phyloP scores from a whole-genome alignment of 2,888 invertebrate species.

The Meliscaeva auricollis region DNA sequence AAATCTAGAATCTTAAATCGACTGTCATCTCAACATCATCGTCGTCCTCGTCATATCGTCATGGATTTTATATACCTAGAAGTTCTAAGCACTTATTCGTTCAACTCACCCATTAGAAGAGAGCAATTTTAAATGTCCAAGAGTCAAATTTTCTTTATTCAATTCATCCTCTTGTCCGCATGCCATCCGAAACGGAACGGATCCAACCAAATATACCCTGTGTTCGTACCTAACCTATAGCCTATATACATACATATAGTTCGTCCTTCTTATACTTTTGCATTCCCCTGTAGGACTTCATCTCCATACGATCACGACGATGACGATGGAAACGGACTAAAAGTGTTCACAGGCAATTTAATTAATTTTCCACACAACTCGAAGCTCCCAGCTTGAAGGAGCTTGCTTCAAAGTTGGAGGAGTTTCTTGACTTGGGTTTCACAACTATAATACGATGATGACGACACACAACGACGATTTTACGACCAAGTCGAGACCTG shows the following conservation, averaged over 20 bases:
- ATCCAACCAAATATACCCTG: constrained; percentile 11
- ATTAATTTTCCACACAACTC: constrained; percentile 72
- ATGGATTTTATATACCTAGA: background rate
- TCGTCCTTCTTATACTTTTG: too few relatives aligned
- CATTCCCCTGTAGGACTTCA: background rate
- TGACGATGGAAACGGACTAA: too few relatives aligned
- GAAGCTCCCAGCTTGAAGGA: constrained; percentile 40
- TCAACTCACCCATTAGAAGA: constrained; percentile 52
- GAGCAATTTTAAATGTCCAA: constrained; percentile 70
- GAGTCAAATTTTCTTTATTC: constrained; percentile 66
- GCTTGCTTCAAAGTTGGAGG: constrained; percentile 25
- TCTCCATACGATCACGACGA: too few relatives aligned
- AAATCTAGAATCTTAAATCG: constrained; percentile 23
- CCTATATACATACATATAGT: too few relatives aligned
- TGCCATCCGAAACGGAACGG: constrained; percentile 16
- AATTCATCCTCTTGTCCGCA: constrained; percentile 26
- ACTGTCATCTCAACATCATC: constrained; percentile 20
- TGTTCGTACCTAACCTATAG: background rate
- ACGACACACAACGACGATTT: background rate
- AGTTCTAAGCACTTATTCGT: constrained; percentile 28
- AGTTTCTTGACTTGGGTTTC: constrained; percentile 15
- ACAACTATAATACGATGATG: background rate
- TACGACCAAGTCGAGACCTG: background rate
- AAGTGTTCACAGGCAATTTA: constrained; percentile 70
- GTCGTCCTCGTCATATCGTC: constrained; percentile 21